Evolutionary conservation across 2,113 vertebrate genomes (phyloP).

Genomic region (Pygoscelis antarcticus): DNA sequence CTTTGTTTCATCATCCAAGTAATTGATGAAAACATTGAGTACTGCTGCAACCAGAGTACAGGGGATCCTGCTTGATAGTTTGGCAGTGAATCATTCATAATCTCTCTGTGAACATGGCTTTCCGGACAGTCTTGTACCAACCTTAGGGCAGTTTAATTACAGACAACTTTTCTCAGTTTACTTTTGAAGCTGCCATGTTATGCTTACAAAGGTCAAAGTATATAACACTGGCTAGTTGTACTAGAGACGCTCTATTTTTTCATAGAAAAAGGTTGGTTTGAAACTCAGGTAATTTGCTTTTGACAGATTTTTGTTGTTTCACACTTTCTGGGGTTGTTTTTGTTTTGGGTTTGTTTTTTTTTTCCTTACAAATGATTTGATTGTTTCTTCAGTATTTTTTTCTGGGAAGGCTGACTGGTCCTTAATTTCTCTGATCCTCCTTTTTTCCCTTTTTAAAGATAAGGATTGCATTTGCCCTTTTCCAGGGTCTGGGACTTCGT

Average conservation of each 20-base stretch:
- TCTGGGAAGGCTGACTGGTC: neutral
- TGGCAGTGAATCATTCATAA: neutral
- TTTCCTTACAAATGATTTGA: neutral
- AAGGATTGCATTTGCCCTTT: neutral
- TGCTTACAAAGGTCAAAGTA: neutral
- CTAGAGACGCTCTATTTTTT: neutral
- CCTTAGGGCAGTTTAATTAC: neutral
- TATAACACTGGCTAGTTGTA: neutral
- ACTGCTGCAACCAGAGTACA: neutral
- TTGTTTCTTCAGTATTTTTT: neutral
- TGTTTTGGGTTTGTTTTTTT: neutral
- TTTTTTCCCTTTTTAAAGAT: neutral
- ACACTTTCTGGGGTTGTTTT: neutral
- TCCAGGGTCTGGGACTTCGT: neutral
- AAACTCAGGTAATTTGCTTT: neutral
- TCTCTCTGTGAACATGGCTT: neutral
- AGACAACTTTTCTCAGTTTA: neutral
- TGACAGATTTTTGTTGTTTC: neutral
- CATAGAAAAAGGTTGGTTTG: neutral
- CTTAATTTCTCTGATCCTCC: neutral
- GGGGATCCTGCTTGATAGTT: neutral
- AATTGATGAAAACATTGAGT: neutral
- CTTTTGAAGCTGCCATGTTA: neutral
- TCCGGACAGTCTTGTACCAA: neutral
- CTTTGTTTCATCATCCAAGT: neutral